A percentile compares a stretch with the other conserved stretches of the same genome.
Conservation (phyloP, 1,140 invertebrate genomes). For the Bombyx mori region ASM3026992v2 NC_085111.1:18228001-18228500, state of each 20-base stretch:
- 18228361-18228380: too few relatives aligned
- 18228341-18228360: not conserved
- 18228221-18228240: constrained; percentile 11
- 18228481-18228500: too few relatives aligned
- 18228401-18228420: too few relatives aligned
- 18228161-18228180: constrained; percentile 11
- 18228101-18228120: not conserved
- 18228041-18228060: too few relatives aligned
- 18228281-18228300: not conserved
- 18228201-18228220: constrained; percentile 19
- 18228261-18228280: constrained; percentile 1
- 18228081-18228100: not conserved
- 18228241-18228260: constrained; percentile 14
- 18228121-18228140: not conserved
- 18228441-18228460: too few relatives aligned
- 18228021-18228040: too few relatives aligned
- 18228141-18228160: too few relatives aligned
- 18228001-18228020: too few relatives aligned
- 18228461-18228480: too few relatives aligned
- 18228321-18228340: not conserved
- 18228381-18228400: too few relatives aligned
- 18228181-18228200: constrained; percentile 21
- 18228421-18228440: too few relatives aligned
- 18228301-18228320: not conserved
- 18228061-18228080: too few relatives aligned